Percentiles rank a stretch among this genome's conserved stretches.
These are phyloP conservation scores for Dryoscopus gambensis DNA, from an alignment of 2,113 vertebrate species.

Conservation along the genomic window DNA sequence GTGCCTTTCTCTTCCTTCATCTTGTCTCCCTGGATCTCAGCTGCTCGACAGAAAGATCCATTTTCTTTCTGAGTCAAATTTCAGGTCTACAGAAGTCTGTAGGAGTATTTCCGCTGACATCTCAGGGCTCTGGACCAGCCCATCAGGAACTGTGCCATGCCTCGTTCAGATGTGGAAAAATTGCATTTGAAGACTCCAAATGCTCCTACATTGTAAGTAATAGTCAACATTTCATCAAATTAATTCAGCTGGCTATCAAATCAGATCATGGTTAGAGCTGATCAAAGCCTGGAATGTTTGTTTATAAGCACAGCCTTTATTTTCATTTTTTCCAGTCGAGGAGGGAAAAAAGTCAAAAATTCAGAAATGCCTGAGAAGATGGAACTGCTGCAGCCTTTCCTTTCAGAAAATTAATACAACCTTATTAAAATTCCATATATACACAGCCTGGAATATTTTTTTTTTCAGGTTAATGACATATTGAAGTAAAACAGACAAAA, in stretches of 20 bases:
- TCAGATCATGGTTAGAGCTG: background rate
- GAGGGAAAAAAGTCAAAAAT: fast-evolving
- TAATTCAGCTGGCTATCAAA: background rate
- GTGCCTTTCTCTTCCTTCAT: background rate
- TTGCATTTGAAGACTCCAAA: background rate
- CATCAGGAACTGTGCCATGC: background rate
- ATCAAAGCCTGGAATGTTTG: background rate
- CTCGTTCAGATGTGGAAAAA: background rate
- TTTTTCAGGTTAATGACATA: background rate
- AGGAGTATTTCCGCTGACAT: background rate
- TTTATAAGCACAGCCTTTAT: background rate
- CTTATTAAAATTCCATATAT: background rate
- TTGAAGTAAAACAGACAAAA: background rate
- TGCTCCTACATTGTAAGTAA: background rate
- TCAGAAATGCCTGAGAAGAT: background rate
- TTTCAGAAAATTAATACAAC: background rate
- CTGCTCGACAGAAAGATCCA: background rate
- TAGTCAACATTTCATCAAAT: background rate
- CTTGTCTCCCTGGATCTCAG: background rate
- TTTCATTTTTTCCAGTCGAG: background rate
- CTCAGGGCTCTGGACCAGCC: background rate
- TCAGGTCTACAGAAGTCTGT: background rate
- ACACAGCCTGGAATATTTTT: background rate
- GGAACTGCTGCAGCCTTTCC: background rate
- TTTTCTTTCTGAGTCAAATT: background rate